Conservation (phyloP, 2,888 invertebrate genomes). For the Ceratothoa steindachneri region DNA sequence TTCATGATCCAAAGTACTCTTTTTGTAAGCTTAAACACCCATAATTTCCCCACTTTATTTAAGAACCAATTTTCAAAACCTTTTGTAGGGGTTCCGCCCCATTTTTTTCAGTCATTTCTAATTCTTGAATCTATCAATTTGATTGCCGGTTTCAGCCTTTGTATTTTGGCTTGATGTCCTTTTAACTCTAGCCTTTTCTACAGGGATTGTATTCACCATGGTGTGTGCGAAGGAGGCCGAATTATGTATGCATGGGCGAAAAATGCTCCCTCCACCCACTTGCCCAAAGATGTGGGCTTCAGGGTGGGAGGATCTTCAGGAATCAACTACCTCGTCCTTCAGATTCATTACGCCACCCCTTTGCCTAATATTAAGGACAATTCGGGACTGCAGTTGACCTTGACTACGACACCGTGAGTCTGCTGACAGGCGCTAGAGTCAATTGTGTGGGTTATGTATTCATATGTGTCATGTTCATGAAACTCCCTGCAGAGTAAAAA, state of each 20-base stretch:
- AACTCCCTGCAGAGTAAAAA: neutral
- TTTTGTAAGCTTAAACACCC: too few species aligned
- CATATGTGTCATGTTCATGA: neutral
- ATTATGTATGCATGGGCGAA: constrained; percentile 63
- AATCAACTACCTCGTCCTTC: constrained; percentile 58
- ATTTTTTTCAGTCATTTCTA: too few species aligned
- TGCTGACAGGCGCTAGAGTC: neutral
- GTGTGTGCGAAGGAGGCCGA: constrained; percentile 53
- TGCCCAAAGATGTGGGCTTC: constrained; percentile 60
- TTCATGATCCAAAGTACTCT: too few species aligned
- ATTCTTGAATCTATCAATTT: too few species aligned
- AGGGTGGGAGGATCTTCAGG: constrained; percentile 57
- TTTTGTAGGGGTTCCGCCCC: too few species aligned
- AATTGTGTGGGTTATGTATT: neutral
- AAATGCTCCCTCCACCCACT: constrained; percentile 58
- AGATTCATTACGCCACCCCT: constrained; percentile 57
- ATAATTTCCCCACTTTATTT: too few species aligned
- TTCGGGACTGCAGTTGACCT: constrained; percentile 41
- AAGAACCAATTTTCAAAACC: too few species aligned
- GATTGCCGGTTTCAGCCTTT: too few species aligned
- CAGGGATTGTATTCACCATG: constrained; percentile 58
- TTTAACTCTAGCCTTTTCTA: too few species aligned
- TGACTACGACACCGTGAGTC: constrained; percentile 31
- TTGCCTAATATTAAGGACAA: constrained; percentile 48
- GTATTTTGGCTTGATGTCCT: too few species aligned